A percentile compares a stretch with the other conserved stretches of the same genome.
Evolutionary conservation across 2,888 invertebrate genomes (phyloP).

Genomic region (Leptinotarsa juncta): DNA sequence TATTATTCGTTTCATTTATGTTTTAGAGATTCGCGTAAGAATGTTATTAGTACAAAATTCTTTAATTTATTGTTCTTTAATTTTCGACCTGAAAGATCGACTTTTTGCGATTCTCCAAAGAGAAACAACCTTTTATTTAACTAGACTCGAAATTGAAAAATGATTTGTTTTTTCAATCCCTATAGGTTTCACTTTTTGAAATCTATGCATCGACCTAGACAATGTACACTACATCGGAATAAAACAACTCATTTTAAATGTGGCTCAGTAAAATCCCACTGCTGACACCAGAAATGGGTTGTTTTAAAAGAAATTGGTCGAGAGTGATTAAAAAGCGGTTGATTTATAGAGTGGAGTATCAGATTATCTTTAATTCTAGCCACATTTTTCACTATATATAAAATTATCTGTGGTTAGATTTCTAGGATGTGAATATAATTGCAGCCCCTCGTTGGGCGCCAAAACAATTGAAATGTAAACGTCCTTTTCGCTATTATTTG

Average conservation of each 20-base stretch:
- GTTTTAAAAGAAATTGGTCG: too few relatives aligned
- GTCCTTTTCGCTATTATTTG: background rate
- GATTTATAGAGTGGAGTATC: background rate
- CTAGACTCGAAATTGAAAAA: background rate
- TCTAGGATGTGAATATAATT: background rate
- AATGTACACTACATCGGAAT: background rate
- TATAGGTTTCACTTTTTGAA: conserved; percentile 9
- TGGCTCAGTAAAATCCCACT: too few relatives aligned
- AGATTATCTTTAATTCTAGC: background rate
- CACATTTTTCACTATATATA: too few relatives aligned
- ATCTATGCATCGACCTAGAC: background rate
- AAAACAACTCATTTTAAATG: background rate
- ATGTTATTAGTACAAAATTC: conserved; percentile 27
- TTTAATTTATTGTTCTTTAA: conserved; percentile 26
- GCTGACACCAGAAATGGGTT: too few relatives aligned
- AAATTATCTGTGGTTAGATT: too few relatives aligned
- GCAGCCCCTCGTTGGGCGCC: conserved; percentile 3
- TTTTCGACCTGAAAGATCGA: conserved; percentile 13
- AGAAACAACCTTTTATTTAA: background rate
- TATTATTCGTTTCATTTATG: conserved; percentile 35
- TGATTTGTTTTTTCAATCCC: conserved; percentile 4
- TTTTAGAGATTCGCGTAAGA: conserved; percentile 28
- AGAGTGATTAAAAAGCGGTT: too few relatives aligned
- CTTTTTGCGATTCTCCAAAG: conserved; percentile 10
- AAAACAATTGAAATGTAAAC: background rate